Evolutionary conservation across 2,888 invertebrate genomes (phyloP).

Genomic region (Desoria tigrina): DNA sequence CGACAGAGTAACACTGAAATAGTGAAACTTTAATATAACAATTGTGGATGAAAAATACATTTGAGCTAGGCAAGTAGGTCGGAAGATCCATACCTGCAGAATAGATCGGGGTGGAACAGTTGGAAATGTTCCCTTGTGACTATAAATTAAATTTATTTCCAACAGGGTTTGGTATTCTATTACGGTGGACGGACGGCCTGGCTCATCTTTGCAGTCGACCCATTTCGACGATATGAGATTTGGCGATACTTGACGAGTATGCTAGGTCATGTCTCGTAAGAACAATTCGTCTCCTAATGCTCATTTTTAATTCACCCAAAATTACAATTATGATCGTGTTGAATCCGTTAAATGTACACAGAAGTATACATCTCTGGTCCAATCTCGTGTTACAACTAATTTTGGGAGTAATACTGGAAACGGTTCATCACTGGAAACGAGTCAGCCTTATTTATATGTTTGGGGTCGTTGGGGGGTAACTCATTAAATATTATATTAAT

Average conservation of each 20-base stretch:
- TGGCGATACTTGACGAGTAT: constrained; percentile 25
- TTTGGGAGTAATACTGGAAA: constrained; percentile 21
- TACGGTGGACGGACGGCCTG: background rate
- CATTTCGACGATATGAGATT: constrained; percentile 22
- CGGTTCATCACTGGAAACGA: constrained; percentile 25
- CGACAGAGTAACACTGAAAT: too few species aligned
- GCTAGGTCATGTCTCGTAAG: constrained; percentile 22
- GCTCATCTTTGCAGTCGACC: constrained; percentile 5
- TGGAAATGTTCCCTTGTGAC: too few species aligned
- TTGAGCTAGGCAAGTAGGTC: too few species aligned
- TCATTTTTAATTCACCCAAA: too few species aligned
- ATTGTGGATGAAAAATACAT: too few species aligned
- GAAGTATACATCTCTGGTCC: constrained; percentile 13
- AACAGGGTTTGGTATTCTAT: background rate
- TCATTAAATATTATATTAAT: too few species aligned
- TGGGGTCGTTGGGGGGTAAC: constrained; percentile 12
- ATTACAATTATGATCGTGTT: too few species aligned
- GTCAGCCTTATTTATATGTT: constrained; percentile 18
- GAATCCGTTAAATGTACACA: too few species aligned
- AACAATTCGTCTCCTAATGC: background rate
- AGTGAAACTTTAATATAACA: too few species aligned
- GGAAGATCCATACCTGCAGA: too few species aligned
- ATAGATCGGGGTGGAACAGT: background rate
- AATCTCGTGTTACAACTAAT: constrained; percentile 25
- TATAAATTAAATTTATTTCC: background rate